Conservation (phyloP, 2,113 vertebrate genomes). For the Trogon surrucura region DNA sequence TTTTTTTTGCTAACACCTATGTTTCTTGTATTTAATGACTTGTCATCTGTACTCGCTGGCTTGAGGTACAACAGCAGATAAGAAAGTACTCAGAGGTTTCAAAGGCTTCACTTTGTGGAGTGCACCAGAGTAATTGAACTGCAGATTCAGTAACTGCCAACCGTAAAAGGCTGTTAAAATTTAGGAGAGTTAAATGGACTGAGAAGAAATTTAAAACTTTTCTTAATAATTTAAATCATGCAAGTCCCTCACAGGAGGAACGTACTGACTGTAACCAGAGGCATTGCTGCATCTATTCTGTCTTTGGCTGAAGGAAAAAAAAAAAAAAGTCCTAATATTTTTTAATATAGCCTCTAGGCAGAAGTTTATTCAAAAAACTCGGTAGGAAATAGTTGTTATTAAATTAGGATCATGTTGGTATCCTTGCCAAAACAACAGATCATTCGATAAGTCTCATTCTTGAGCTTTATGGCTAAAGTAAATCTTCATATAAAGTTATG, state of each 20-base stretch:
- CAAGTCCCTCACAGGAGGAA: background rate
- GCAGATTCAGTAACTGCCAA: background rate
- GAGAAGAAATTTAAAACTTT: background rate
- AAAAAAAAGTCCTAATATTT: background rate
- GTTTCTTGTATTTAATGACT: constrained; percentile 1
- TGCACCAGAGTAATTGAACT: background rate
- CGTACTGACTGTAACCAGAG: background rate
- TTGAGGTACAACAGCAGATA: background rate
- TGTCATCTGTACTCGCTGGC: background rate
- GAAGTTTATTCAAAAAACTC: background rate
- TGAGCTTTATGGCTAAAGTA: background rate
- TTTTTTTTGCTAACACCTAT: background rate
- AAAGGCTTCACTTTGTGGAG: background rate
- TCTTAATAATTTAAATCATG: background rate
- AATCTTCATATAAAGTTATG: background rate
- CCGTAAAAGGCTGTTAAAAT: background rate
- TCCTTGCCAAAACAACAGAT: background rate
- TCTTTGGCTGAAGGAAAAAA: background rate
- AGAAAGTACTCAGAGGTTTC: background rate
- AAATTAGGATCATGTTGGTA: background rate
- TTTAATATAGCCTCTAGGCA: background rate
- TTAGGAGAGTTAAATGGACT: background rate
- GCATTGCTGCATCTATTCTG: background rate
- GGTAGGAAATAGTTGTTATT: background rate
- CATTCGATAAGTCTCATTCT: background rate